Percentiles rank a stretch among this genome's conserved stretches.
Evolutionary conservation across 2,113 vertebrate species (phyloP).

Genomic region (Oryzias celebensis): DNA sequence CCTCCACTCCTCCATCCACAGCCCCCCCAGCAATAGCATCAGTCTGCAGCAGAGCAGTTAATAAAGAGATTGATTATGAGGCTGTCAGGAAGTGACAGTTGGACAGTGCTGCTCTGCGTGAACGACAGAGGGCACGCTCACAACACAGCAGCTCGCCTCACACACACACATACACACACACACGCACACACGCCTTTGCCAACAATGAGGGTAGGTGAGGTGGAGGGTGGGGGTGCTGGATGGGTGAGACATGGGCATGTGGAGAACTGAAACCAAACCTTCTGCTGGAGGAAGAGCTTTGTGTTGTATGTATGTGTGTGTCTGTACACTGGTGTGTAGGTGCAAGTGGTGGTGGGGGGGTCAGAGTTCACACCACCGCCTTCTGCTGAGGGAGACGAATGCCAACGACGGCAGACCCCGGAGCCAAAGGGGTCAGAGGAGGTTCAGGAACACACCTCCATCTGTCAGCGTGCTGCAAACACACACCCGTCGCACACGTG

Average conservation of each 20-base stretch:
- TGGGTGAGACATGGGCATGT: constrained; percentile 50
- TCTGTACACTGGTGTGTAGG: constrained; percentile 24
- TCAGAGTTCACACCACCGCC: not conserved
- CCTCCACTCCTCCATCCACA: not conserved
- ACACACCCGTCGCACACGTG: not conserved
- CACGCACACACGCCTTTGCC: constrained; percentile 72
- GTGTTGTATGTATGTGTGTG: constrained; percentile 16
- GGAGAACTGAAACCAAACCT: constrained; percentile 61
- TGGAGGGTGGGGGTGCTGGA: constrained; percentile 12
- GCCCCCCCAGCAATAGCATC: constrained; percentile 69
- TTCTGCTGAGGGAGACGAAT: constrained; percentile 4
- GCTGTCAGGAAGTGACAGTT: constrained; percentile 95
- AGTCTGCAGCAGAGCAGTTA: constrained; percentile 90
- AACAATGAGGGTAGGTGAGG: constrained; percentile 67
- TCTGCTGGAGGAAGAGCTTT: constrained; percentile 51
- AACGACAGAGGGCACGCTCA: constrained; percentile 94
- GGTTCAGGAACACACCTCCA: constrained; percentile 7
- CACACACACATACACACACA: constrained; percentile 39
- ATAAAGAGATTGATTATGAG: constrained; percentile 98
- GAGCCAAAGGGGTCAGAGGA: constrained; percentile 31
- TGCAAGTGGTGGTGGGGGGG: constrained; percentile 24
- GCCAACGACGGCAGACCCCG: constrained; percentile 15
- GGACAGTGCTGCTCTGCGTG: constrained; percentile 89
- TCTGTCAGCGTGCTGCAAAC: not conserved
- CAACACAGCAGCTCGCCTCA: constrained; percentile 82